Evolutionary conservation across 1,140 invertebrate species (phyloP).

Genomic region (Forficula auricularia): DNA sequence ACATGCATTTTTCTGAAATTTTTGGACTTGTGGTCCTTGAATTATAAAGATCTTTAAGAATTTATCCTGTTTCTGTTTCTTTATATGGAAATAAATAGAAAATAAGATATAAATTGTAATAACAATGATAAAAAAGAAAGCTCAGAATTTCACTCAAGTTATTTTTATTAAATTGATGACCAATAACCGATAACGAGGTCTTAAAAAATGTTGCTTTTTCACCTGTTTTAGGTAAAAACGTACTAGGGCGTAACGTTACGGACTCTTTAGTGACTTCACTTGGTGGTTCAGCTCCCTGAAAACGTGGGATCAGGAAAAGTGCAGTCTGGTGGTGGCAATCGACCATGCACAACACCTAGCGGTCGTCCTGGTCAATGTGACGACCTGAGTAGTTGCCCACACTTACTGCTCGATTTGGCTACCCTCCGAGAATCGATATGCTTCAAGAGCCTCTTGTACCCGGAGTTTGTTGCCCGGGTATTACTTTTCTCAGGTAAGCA

Average conservation of each 20-base stretch:
- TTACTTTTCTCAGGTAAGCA: not conserved
- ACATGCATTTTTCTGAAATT: too few relatives aligned
- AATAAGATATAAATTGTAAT: too few relatives aligned
- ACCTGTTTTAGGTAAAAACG: constrained; percentile 50
- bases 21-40: too few relatives aligned
- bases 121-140: too few relatives aligned
- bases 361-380: constrained; percentile 64
- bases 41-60: too few relatives aligned
- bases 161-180: too few relatives aligned
- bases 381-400: constrained; percentile 74
- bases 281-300: constrained; percentile 36
- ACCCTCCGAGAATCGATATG: constrained; percentile 72
- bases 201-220: too few relatives aligned
- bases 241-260: constrained; percentile 59
- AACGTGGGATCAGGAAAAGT: constrained; percentile 16
- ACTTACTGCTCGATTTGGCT: constrained; percentile 62
- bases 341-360: constrained; percentile 59
- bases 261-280: constrained; percentile 58
- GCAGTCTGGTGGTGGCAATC: constrained; percentile 13
- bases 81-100: too few relatives aligned
- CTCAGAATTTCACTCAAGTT: too few relatives aligned
- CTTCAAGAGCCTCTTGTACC: constrained; percentile 79
- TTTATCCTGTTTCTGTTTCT: too few relatives aligned
- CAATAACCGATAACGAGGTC: too few relatives aligned
- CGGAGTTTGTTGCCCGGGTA: constrained; percentile 68